Evolutionary conservation across 2,113 vertebrate genomes (phyloP), one percentile per base, ranked within the genome.

Genomic region (Microtus richardsoni): DNA sequence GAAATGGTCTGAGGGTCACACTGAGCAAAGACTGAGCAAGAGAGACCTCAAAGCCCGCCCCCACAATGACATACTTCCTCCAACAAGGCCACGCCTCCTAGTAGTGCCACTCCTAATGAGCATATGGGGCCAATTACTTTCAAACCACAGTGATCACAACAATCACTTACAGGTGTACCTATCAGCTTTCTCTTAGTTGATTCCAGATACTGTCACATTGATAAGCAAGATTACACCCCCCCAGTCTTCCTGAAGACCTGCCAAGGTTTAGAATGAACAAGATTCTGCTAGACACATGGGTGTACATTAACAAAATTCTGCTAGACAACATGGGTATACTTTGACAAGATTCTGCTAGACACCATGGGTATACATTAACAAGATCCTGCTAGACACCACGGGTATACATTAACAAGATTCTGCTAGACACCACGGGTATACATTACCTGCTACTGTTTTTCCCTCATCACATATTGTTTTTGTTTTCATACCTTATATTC

Each of bases 181-280:
- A 62, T 24, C 22, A 5, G 12, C 24, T 41, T 83, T 19, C 24
- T 2, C n/a, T 62, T 41, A 62, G 80, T 39, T 30, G n/a, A 83
- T 30, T 62, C 39, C 39, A 39, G 80, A 41, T 17, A 24, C n/a
- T 4, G 12, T 28, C n/a, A 44, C 39, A 26, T 17, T 64, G 14
- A 84, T 5, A 41, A 17, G 6, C 26, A 44, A 64, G 58, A 84
- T 30, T 9, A 58, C 54, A 62, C 39, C 12, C 39, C 12, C n/a
- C 3, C 22, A 82, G 22, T n/a, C 36, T 39, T 39, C 79, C 93
- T 88, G 95, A 95, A 97, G 97, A 96, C 93, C 94, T 68, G 88
- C 97, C 88, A 78, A 36, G 33, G 97, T 77, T 28, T 21, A 98
- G 94, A 64, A 97, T n/a, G 30, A 49, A 28, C 44, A 36, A 73